Evolutionary conservation across 2,888 invertebrate genomes (phyloP), one percentile per base, ranked within the genome.

Genomic region (Poecilus cupreus): DNA sequence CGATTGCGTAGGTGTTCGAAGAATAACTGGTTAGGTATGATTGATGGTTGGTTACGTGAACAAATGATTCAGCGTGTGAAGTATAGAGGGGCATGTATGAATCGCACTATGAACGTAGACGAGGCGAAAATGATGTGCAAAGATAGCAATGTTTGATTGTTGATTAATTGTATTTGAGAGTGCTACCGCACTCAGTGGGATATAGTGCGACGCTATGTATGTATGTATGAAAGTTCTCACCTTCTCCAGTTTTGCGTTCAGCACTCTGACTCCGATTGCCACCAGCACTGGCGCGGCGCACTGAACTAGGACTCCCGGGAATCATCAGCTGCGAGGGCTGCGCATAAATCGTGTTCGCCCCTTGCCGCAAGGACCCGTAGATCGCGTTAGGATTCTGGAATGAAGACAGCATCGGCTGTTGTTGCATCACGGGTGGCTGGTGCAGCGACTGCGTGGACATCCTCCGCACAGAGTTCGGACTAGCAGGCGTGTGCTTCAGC

Each of bases 401-500:
- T 22, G 89, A 89, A 83, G 88, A 89, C n/a, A 89, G 83, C 54
- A 87, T 85, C 22, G 85, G 85, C 83, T 85, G 86, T 82, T 85
- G 86, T 76, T 86, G 87, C 82, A 85, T 86, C 57, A 6, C 60
- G 82, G 82, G 84, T 76, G 81, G 83, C 76, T 86, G 87, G 82
- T 86, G 87, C 10, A 87, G 86, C 54, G 88, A 86, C 84, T 89
- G 89, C 2, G 88, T 85, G 24, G 88, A 87, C 85, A 88, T 87
- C 43, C 94, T 92, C 5, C 95, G 91, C 24, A 94, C 89, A 3
- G 95, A 91, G 83, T 94, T 94, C 3, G 97, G 96, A 84, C 96
- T 96, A 1, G 96, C 96, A 0, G 96, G 96, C 85, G 95, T 96
- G 89, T 96, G 96, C 85, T 95, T 94, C 83, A 96, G 89, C 86